Base-by-base conservation (phyloP, 2,888 invertebrate species). In the Amphipoea lucens region DNA sequence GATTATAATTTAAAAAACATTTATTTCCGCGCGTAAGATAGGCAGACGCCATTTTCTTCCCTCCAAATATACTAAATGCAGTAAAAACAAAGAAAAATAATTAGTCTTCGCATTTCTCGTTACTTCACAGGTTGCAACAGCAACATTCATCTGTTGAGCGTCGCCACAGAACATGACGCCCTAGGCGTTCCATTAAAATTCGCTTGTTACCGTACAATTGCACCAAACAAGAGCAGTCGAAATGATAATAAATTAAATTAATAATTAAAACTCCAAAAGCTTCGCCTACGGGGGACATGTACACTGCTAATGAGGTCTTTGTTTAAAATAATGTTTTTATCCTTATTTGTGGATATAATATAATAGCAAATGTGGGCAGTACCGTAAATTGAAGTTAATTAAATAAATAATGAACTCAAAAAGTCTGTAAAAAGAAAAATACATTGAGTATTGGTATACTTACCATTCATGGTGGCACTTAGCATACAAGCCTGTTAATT, bases 281-380 rank as follows among this genome's bases (percentile, higher is more conserved):
- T 70, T 63, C 45, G 82, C 86, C 86, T 42, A 29, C 78, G 80
- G 86, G 74, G 40, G 54, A 81, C 81, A 81, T 69, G 76, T 57
- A n/a, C 73, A 40, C 76, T 79, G 74, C 65, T 88, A 88, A 88
- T 88, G 87, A 88, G 81, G 23, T 67, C 69, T 78, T 78, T 88
- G 81, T 86, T 81, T 70, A 40, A 87, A 86, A 84, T 40, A 76
- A 77, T 84, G 65, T 82, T 80, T 80, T 72, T 29, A 72, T 70
- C 72, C 17, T 71, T 73, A 72, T 76, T 76, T 83, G 60, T 42
- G 66, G 51, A 65, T 63, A 14, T 70, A 79, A 45, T 63, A 36
- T 73, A 17, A 66, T 14, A 48, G 17, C 14, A 60, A 67, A 29
- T 67, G 36, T 45, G 2, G 79, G 7, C 36, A 57, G n/a, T 36